Evolutionary conservation across 2,888 invertebrate genomes (phyloP), one percentile per base, ranked within the genome.

Genomic region (Callosobruchus maculatus): DNA sequence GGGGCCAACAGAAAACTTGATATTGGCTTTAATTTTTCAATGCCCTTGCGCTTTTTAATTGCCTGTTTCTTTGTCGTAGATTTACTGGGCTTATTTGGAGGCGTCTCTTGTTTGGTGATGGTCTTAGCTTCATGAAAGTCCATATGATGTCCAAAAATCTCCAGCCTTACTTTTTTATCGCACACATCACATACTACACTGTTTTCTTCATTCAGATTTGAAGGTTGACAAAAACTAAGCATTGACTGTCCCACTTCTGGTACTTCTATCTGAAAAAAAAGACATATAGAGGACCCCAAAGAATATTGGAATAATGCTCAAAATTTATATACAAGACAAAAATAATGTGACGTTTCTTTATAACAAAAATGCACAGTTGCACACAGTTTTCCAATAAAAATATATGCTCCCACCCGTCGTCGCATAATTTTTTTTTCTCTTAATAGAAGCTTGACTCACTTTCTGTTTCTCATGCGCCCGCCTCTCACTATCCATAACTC

Each of bases 221-320:
- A 18, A 20, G 21, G 13, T 9, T 2, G 21, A 7, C 13, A 9
- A 68, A 22, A 21, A 21, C 1, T 9, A 2, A 68, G 68, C 68
- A 22, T 13, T 49, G 49, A 18, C 7, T 18, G 49, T 49, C 18
- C 49, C 13, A 13, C 3, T 49, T 7, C 13, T 13, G 49, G 49
- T 1, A 49, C 3, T 49, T 49, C 13, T 49, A 49, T 13, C 18
- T 49, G 4, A 7, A 13, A 49, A 13, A 49, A 7, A 49, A 30
- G 4, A 30, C 3, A 30, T 30, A 5, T 5, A 30, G 30, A 5
- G 30, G 30, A 9, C 30, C 30, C 3, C 13, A 49, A 49, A 26
- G 26, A 7, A 26, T 26, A 7, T 26, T 26, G 2, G 2, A 26
- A 26, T 26, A 2, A 26, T 7, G 26, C 76, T 73, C 97, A 97